Base-by-base conservation (phyloP, 2,888 invertebrate species). In the Phoronis australis region DNA sequence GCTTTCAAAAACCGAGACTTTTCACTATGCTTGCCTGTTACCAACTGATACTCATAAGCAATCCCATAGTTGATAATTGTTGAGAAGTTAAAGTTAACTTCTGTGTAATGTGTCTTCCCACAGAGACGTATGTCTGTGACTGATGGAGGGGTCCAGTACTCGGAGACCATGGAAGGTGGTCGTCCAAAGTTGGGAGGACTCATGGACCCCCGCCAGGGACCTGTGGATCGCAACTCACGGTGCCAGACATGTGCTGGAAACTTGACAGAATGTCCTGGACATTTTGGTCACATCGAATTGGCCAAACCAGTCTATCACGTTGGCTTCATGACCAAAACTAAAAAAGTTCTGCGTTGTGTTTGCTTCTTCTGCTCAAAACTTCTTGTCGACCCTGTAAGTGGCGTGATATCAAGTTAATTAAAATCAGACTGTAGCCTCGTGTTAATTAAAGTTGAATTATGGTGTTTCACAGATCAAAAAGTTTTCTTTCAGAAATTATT, bases 141-240 rank as follows among this genome's bases (percentile, higher is more conserved):
- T 5, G 95, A 95, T 76, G 95, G 94, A 57, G 96, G 96, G 56
- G 92, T 97, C 62, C 87, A 87, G 73, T 96, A 90, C 77, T 88
- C 97, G 2, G 99, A 99, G 80, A 94, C 96, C 0, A 92, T 95
- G 87, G 97, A 99, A 81, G 95, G 95, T 44, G 97, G 97, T 22
- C 85, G 96, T 41, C 97, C 99, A 0, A 99, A 99, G 76, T 79
- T 96, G 54, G 95, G 96, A 0, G 99, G 99, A 26, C 85, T 99
- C 57, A 99, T 99, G 97, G 99, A 99, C 78, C 99, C 99, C 1
- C 82, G 99, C 48, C 97, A 99, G 80, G 99, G 97, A 65, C 95
- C 95, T 51, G 90, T 96, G 39, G 97, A 99, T 76, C 83, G 96
- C 62, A 87, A 84, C 18, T 90, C 94, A 1, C 50, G 72, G 25